A percentile compares a stretch with the other conserved stretches of the same genome.
phyloP scores from a whole-genome alignment of 2,113 vertebrate genomes.

The Anser brachyrhynchus region DNA sequence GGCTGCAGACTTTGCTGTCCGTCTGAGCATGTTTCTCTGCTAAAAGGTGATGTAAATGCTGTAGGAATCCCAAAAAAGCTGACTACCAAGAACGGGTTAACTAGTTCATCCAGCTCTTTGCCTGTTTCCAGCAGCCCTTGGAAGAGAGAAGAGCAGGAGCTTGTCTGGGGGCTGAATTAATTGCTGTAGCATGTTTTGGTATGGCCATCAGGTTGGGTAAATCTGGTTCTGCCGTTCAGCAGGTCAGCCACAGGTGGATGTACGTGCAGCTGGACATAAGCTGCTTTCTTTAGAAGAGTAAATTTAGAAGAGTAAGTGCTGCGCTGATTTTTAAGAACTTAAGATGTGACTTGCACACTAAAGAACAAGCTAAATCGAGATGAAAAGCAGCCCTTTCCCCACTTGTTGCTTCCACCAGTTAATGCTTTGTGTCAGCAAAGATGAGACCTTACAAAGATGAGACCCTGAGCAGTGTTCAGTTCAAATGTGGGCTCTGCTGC shows the following conservation, averaged over 20 bases:
- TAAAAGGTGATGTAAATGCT: background rate
- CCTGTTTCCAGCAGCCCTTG: background rate
- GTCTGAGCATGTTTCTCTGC: background rate
- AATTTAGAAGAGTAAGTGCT: background rate
- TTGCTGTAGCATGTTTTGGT: background rate
- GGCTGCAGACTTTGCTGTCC: background rate
- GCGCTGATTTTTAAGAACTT: background rate
- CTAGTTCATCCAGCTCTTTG: background rate
- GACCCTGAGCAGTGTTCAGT: background rate
- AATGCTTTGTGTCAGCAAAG: background rate
- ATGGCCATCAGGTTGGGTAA: background rate
- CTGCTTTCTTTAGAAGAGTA: background rate
- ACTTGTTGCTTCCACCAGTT: background rate
- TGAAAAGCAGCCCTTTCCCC: background rate
- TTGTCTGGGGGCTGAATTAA: background rate
- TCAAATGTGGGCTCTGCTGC: background rate
- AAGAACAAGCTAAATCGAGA: no score
- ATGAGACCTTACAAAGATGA: background rate
- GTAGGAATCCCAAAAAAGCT: background rate
- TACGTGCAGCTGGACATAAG: background rate
- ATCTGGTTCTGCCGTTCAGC: background rate
- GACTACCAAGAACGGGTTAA: background rate
- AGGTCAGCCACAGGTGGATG: background rate
- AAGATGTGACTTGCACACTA: accelerated
- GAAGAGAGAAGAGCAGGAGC: background rate